These are phyloP conservation scores for Mastomys natalensis DNA, from an alignment of 2,113 vertebrate genomes.

Conservation along the genomic window DNA sequence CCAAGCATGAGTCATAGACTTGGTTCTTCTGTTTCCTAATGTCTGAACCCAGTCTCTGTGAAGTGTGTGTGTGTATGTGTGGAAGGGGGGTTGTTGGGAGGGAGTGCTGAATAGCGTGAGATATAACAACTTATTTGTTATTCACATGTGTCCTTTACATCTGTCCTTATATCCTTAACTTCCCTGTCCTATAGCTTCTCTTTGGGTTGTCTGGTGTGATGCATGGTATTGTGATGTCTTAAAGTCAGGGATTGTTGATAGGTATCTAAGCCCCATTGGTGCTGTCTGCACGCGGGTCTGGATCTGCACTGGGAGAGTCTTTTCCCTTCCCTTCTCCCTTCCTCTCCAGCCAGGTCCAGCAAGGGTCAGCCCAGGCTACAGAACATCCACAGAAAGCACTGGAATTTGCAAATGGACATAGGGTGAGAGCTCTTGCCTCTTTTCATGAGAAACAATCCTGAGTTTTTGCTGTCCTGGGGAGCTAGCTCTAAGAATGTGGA, in stretches of 20 bases:
- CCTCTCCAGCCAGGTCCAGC: constrained; percentile 34
- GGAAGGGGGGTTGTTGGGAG: neutral
- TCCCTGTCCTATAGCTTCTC: neutral
- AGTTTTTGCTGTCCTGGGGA: neutral
- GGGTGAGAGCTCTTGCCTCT: constrained; percentile 7
- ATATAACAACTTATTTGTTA: neutral
- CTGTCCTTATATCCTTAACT: neutral
- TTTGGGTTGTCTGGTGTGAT: neutral
- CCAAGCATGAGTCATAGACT: neutral
- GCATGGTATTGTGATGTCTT: constrained; percentile 6
- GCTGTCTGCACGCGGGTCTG: neutral
- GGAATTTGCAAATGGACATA: neutral
- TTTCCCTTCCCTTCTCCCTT: constrained; percentile 13
- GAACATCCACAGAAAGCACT: constrained; percentile 41
- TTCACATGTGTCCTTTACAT: neutral
- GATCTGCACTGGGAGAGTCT: neutral
- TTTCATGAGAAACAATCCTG: neutral
- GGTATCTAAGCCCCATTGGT: neutral
- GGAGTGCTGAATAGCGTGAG: neutral
- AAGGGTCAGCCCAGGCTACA: constrained; percentile 23
- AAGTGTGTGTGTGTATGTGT: neutral
- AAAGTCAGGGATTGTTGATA: neutral
- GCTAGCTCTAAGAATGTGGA: neutral
- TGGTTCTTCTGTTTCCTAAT: constrained; percentile 6
- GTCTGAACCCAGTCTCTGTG: constrained; percentile 15